Evolutionary conservation across 2,888 invertebrate genomes (phyloP), one percentile per base, ranked within the genome.

Genomic region (Ormyrus rosae): DNA sequence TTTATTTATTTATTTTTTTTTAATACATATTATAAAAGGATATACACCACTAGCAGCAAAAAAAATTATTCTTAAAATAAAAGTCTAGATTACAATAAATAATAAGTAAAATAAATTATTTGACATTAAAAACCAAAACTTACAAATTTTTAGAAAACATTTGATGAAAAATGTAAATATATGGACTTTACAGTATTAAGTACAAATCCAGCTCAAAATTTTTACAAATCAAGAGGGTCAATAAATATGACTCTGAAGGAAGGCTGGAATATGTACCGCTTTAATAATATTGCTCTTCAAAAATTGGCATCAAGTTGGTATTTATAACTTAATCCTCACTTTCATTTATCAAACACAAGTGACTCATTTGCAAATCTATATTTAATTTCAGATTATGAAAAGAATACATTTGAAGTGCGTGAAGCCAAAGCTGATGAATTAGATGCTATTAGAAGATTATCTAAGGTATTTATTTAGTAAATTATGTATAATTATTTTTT

Each of bases 191-290:
- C 94, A 87, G 96, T 97, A 11, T 91, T 97, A 60, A 92, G 94
- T 68, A 97, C 97, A 97, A 98, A 98, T 91, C 94, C 95, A 3
- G 96, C 97, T 0, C 92, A 93, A 45, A 91, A 92, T 5, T 96
- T 97, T 91, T 98, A 98, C 89, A 93, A 94, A 84, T 90, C 91
- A 67, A 90, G 94, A 84, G 94, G 96, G 81, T 96, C 95, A 0
- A 86, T 89, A 3, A 93, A 96, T 91, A 86, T 96, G 78, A 96
- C 95, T 0, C 88, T 91, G 76, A 86, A 89, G 0, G 95, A 96
- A 88, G 92, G 93, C 34, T 96, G 96, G 96, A 93, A 94, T 86
- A 91, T 92, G 83, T 96, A 94, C 90, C 92, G 95, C 34, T 86
- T 93, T 81, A 60, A 64, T 72, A 13, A 69, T 34, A 53, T 63